A percentile compares a stretch with the other conserved stretches of the same genome.
These are phyloP conservation scores for Chaetura pelagica DNA, from an alignment of 2,113 vertebrate genomes.

Conservation along the genomic window DNA sequence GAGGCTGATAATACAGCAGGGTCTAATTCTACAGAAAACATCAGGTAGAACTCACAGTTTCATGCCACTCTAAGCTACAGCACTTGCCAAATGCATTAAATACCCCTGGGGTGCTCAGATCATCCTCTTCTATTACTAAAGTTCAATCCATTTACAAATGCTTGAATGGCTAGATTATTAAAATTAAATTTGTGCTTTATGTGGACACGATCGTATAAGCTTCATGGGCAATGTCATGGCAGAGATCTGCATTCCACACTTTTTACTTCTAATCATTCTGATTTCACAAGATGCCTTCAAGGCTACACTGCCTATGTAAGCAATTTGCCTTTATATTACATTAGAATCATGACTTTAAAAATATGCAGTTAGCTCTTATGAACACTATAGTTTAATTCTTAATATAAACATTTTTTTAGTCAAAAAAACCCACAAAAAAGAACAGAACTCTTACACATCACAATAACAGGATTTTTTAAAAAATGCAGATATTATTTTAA, in stretches of 20 bases:
- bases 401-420: not conserved
- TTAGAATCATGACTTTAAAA: not conserved
- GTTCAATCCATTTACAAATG: not conserved
- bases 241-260: not conserved
- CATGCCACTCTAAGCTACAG: not conserved
- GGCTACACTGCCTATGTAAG: not conserved
- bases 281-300: constrained; percentile 16
- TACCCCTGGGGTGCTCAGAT: not conserved
- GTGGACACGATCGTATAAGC: not conserved
- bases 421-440: not conserved
- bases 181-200: not conserved
- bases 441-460: not conserved
- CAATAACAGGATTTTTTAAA: not conserved
- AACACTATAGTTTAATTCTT: not conserved
- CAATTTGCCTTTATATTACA: not conserved
- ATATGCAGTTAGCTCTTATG: not conserved
- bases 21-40: not conserved
- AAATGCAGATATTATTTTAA: not conserved
- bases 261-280: not conserved
- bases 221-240: not conserved
- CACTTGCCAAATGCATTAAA: accelerated
- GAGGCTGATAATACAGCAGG: not conserved
- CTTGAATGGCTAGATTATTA: not conserved
- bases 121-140: not conserved
- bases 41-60: not conserved